Percentiles rank a stretch among this genome's conserved stretches.
phyloP scores from a whole-genome alignment of 2,888 invertebrate genomes.

The Drosophila eohydei region DNA sequence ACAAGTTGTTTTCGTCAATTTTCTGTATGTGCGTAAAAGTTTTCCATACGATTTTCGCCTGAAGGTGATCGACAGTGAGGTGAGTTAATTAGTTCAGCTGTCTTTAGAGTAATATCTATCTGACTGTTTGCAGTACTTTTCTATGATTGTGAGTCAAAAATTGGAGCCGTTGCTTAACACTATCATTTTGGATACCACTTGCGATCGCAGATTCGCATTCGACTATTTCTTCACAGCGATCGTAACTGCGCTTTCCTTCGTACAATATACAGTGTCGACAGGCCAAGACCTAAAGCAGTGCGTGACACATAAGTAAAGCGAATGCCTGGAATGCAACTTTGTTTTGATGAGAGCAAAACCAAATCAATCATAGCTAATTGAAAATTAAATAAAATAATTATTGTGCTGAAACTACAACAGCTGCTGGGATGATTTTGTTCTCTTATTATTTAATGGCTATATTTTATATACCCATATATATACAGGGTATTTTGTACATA shows the following conservation, averaged over 20 bases:
- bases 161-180: slow-evolving; percentile 51
- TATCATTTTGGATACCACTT: slow-evolving; percentile 51
- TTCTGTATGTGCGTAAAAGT: slow-evolving; percentile 30
- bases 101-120: not conserved
- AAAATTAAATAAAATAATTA: not conserved
- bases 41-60: slow-evolving; percentile 6
- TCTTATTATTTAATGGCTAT: not conserved
- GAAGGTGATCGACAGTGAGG: slow-evolving; percentile 51
- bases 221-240: slow-evolving; percentile 54
- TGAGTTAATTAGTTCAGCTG: slow-evolving; percentile 10
- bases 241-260: slow-evolving; percentile 51
- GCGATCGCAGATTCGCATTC: slow-evolving; percentile 54
- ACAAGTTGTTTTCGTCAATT: slow-evolving; percentile 59
- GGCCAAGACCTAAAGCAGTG: slow-evolving; percentile 29
- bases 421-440: not conserved
- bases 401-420: not conserved
- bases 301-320: slow-evolving; percentile 30
- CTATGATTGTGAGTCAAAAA: slow-evolving; percentile 56
- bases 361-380: not conserved
- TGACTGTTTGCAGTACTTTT: slow-evolving; percentile 37
- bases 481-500: too few relatives aligned
- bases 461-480: too few relatives aligned
- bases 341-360: not conserved
- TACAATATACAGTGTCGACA: slow-evolving; percentile 55
- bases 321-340: not conserved